Evolutionary conservation across 64 coral and sea anemone genomes (phyloP), one percentile per base, ranked within the genome.

Genomic region (Trachythela sp.): DNA sequence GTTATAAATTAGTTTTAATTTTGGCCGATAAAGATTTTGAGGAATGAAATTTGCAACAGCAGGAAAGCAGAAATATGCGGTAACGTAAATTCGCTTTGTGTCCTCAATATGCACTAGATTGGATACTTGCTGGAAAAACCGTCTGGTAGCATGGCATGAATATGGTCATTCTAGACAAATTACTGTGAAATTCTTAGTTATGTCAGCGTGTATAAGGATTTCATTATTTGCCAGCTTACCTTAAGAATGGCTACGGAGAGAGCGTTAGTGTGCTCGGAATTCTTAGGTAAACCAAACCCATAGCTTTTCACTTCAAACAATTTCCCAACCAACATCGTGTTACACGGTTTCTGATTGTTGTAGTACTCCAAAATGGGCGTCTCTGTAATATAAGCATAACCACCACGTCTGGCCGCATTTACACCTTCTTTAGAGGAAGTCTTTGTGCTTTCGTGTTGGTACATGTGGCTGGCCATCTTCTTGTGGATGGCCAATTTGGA

Each of bases 311-410:
- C 85, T 48, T 94, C 88, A 10, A 98, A 34, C 39, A 98, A 35
- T 49, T 98, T 94, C 9, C 92, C 84, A 35, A 98, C 70, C 2
- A 98, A 31, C 76, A 83, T 91, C 0, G 95, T 98, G 20, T 98
- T 93, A 50, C 95, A 98, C 7, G 95, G 95, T n/a, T 89, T 37
- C 42, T 84, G 86, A 64, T 94, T 85, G 26, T 94, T 88, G 77
- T 91, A 94, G 48, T 94, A 88, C 18, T 91, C 92, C 30, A 94
- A 22, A 50, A 88, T 91, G 0, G 92, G 92, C 8, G 87, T 52
- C 24, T 98, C 95, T 2, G 93, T 98, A 33, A 98, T 48, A 13
- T 94, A 98, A 3, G 95, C 95, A 58, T 94, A 98, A n/a, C 88
- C 40, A 51, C 68, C 91, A 20, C 22, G 88, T 58, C 93, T 88